phyloP scores from a whole-genome alignment of 64 coral and sea anemone species.

The Pachyseris speciosa region DNA sequence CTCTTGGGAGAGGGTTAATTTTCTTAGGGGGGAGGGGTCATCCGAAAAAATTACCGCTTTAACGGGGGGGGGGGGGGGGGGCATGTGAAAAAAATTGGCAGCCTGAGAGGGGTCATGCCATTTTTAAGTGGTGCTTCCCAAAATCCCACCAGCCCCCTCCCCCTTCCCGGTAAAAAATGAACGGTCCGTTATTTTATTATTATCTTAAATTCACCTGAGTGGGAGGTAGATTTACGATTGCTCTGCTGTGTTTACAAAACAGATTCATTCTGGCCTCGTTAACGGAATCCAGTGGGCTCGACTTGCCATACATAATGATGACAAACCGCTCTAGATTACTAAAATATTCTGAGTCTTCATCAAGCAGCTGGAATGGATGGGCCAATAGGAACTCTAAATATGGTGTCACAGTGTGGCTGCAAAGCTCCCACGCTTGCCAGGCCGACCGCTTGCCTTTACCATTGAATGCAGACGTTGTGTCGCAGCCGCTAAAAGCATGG shows the following conservation, averaged over 20 bases:
- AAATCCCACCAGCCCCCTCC: too few species aligned
- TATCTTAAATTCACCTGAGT: constrained; percentile 23
- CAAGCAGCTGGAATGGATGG: background rate
- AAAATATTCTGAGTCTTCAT: background rate
- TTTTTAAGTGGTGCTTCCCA: too few species aligned
- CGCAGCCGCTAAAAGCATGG: constrained; percentile 26
- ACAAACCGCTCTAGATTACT: background rate
- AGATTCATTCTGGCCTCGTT: background rate
- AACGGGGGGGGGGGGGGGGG: too few species aligned
- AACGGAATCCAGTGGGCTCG: background rate
- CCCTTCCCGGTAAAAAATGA: too few species aligned
- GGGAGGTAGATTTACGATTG: constrained; percentile 30
- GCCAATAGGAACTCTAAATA: background rate
- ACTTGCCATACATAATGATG: background rate
- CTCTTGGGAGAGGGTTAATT: too few species aligned
- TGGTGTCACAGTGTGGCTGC: background rate
- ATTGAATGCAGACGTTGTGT: constrained; percentile 4
- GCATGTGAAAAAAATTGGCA: too few species aligned
- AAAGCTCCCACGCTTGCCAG: background rate
- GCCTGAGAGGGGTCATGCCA: too few species aligned
- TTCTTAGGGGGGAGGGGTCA: too few species aligned
- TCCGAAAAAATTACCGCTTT: too few species aligned
- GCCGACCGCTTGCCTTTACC: constrained; percentile 5
- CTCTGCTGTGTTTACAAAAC: constrained; percentile 6
- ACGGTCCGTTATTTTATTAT: too few species aligned